phyloP scores from a whole-genome alignment of 2,888 invertebrate genomes.

The Peribatodes rhomboidaria region DNA sequence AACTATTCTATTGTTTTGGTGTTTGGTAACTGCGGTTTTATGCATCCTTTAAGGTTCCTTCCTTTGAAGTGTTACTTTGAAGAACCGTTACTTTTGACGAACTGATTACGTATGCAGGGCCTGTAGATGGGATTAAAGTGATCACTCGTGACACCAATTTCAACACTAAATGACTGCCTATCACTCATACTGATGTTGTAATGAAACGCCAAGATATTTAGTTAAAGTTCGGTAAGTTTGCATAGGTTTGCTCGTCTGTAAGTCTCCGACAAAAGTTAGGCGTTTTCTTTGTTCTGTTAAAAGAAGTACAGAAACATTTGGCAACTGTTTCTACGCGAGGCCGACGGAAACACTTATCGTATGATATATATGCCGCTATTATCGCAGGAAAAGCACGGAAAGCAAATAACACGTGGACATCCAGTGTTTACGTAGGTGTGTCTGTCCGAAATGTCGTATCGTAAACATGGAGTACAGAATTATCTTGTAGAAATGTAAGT shows the following conservation, averaged over 20 bases:
- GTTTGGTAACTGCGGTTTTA: constrained; percentile 34
- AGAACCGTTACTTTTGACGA: constrained; percentile 33
- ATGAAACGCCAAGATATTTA: not conserved
- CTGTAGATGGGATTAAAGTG: constrained; percentile 4
- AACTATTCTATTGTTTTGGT: constrained; percentile 61
- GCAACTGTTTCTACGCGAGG: constrained; percentile 8
- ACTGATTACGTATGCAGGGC: constrained; percentile 19
- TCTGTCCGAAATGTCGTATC: constrained; percentile 38
- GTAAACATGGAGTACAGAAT: constrained; percentile 24
- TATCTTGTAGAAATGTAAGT: constrained; percentile 17
- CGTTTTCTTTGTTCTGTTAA: not conserved
- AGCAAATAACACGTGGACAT: constrained; percentile 50
- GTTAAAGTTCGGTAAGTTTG: not conserved
- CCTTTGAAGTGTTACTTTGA: constrained; percentile 12
- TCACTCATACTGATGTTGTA: not conserved
- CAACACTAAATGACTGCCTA: not conserved
- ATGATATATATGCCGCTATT: constrained; percentile 24
- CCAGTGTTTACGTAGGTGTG: constrained; percentile 57
- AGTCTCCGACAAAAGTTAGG: not conserved
- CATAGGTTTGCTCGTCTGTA: no score
- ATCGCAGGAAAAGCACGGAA: constrained; percentile 38
- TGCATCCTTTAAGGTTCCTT: constrained; percentile 34
- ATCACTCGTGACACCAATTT: constrained; percentile 8
- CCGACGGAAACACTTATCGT: constrained; percentile 12
- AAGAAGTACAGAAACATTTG: constrained; percentile 2